A percentile compares a stretch with the other conserved stretches of the same genome.
phyloP scores from a whole-genome alignment of 2,113 vertebrate genomes.

The Hirundichthys speculiger region DNA sequence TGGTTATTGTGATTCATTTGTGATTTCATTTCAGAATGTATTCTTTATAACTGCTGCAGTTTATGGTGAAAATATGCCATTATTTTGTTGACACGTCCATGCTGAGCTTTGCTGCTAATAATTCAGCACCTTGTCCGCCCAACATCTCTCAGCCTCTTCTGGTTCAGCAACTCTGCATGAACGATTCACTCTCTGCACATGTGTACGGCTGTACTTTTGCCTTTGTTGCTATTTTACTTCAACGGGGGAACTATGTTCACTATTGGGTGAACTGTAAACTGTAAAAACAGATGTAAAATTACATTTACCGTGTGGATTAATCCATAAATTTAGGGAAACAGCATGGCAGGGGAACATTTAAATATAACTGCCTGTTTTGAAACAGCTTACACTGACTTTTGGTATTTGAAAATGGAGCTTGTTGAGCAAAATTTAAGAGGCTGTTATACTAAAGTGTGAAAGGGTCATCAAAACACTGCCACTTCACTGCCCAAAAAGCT shows the following conservation, averaged over 20 bases:
- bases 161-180: slow-evolving; percentile 19
- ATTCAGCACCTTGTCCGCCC: slow-evolving; percentile 1
- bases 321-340: neutral
- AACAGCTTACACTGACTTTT: slow-evolving; percentile 16
- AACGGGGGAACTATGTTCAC: slow-evolving; percentile 4
- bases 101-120: neutral
- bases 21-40: too few relatives aligned
- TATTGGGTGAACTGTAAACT: slow-evolving; percentile 15
- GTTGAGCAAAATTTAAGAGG: neutral
- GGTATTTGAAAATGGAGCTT: neutral
- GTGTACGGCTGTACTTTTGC: slow-evolving; percentile 4
- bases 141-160: neutral
- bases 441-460: slow-evolving; percentile 6
- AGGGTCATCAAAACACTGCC: slow-evolving; percentile 34
- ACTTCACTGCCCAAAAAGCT: slow-evolving; percentile 6
- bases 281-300: too few relatives aligned
- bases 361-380: slow-evolving; percentile 23
- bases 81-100: neutral
- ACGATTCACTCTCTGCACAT: slow-evolving; percentile 18
- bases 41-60: neutral
- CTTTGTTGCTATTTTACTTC: slow-evolving; percentile 14
- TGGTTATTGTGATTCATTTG: too few relatives aligned
- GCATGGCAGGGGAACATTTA: neutral
- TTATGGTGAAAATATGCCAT: neutral
- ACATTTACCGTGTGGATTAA: too few relatives aligned